Evolutionary conservation across 2,888 invertebrate genomes (phyloP).

Genomic region (Conomelus anceps): DNA sequence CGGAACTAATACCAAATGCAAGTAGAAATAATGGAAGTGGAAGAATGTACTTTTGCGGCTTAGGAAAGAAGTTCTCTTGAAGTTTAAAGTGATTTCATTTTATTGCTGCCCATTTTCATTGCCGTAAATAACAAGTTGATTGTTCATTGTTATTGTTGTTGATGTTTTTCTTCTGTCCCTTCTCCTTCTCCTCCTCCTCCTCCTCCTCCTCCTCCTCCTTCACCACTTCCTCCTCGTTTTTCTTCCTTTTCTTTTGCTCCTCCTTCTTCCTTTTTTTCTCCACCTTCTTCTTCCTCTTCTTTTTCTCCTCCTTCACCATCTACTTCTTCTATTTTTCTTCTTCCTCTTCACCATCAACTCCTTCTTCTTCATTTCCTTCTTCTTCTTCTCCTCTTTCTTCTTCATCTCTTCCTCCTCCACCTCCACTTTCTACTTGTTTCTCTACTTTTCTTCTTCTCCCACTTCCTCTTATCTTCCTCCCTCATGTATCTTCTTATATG

Average conservation of each 20-base stretch:
- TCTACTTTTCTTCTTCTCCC: background rate
- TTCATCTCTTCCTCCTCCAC: background rate
- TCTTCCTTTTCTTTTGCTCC: too few relatives aligned
- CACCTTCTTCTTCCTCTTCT: conserved; percentile 8
- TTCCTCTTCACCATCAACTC: background rate
- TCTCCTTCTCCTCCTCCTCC: background rate
- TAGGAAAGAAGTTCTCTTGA: background rate
- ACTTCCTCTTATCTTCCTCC: background rate
- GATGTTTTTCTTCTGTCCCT: background rate
- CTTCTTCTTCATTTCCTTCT: background rate
- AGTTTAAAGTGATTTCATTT: background rate
- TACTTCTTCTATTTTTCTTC: background rate
- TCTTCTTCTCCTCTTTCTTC: background rate
- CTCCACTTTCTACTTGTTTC: background rate
- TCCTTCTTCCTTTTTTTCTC: background rate
- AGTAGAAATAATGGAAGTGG: too few relatives aligned
- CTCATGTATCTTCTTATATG: background rate
- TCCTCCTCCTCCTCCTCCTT: too few relatives aligned
- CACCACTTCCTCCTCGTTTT: too few relatives aligned
- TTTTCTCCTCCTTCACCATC: conserved; percentile 11
- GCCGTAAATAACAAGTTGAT: background rate
- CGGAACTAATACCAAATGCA: background rate
- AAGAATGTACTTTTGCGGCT: background rate
- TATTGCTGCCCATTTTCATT: background rate
- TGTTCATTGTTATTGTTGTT: too few relatives aligned